A percentile compares a stretch with the other conserved stretches of the same genome.
Conservation (phyloP, 2,113 vertebrate species). For the Orycteropus afer region DNA sequence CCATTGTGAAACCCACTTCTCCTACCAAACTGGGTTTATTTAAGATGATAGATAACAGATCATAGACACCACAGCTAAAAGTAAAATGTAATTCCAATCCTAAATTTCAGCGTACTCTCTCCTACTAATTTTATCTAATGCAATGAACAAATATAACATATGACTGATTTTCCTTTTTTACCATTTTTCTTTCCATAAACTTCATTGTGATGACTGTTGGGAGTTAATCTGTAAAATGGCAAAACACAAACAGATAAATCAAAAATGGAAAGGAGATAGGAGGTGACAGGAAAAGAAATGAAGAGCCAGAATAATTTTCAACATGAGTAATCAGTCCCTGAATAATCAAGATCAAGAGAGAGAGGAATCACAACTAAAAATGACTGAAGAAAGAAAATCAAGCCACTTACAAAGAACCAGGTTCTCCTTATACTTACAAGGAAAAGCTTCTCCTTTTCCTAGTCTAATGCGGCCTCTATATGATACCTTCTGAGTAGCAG, state of each 20-base stretch:
- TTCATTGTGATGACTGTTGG: background rate
- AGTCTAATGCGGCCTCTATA: background rate
- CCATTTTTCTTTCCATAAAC: background rate
- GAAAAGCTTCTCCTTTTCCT: background rate
- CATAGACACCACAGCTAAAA: background rate
- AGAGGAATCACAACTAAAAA: background rate
- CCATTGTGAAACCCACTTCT: background rate
- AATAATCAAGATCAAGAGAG: background rate
- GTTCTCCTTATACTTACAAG: too few species aligned
- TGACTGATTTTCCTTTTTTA: background rate
- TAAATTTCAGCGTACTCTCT: background rate
- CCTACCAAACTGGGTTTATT: background rate
- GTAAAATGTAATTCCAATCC: background rate
- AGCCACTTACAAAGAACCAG: background rate
- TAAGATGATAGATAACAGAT: background rate
- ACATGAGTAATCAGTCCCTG: background rate
- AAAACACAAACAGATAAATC: background rate
- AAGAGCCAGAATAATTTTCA: background rate
- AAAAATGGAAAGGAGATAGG: background rate
- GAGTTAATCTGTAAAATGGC: background rate
- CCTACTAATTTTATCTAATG: background rate
- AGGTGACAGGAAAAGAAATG: background rate
- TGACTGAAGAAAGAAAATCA: background rate
- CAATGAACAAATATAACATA: background rate
- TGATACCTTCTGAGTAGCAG: background rate